Conservation (phyloP, 2,888 invertebrate genomes). For the Heteromurus nitidus region DNA sequence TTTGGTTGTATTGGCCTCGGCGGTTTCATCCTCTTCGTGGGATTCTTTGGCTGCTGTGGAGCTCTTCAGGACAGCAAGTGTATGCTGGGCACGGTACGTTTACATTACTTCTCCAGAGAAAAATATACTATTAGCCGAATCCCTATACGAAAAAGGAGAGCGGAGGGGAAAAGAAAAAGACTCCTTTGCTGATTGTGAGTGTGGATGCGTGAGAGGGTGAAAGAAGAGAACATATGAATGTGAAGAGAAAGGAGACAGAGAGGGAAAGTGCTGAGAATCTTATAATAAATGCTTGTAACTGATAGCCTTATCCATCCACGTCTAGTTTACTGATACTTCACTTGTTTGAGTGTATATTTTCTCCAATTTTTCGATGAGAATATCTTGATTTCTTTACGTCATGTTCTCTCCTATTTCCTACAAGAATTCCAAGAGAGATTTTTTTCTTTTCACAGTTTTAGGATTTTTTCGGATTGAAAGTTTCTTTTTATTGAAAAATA, state of each 20-base stretch:
- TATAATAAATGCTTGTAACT: neutral
- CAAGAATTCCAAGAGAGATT: neutral
- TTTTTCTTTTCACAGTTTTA: neutral
- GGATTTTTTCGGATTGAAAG: neutral
- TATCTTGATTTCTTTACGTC: neutral
- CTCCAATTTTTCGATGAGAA: neutral
- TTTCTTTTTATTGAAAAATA: neutral
- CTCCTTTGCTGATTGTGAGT: too few relatives aligned
- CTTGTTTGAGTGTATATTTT: neutral
- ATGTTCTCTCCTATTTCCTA: neutral
- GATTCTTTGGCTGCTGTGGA: constrained; percentile 80
- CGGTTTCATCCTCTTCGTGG: constrained; percentile 78
- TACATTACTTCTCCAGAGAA: too few relatives aligned
- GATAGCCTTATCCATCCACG: constrained; percentile 5
- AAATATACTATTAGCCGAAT: neutral
- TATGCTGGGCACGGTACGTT: constrained; percentile 76
- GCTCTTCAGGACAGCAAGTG: constrained; percentile 78
- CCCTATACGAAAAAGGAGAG: neutral
- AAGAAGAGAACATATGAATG: too few relatives aligned
- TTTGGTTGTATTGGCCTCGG: constrained; percentile 78
- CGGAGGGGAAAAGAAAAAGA: neutral
- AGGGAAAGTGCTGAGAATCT: neutral
- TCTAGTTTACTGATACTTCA: neutral
- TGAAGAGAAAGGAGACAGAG: too few relatives aligned
- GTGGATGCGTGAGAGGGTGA: too few relatives aligned